Evolutionary conservation across 1,140 invertebrate genomes (phyloP), one percentile per base, ranked within the genome.

Genomic region (Acromyrmex heyeri): DNA sequence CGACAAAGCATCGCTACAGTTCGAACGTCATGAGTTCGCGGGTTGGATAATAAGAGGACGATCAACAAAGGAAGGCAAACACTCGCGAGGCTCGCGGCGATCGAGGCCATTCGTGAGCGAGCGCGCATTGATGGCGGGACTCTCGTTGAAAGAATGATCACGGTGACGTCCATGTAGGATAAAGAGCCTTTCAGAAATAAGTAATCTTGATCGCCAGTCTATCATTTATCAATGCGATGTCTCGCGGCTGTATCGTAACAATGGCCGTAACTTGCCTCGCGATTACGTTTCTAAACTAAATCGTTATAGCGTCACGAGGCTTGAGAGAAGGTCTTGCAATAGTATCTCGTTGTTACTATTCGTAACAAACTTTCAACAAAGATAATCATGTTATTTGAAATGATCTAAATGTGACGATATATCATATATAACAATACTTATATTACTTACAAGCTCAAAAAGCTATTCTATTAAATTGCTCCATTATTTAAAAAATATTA

Each of bases 181-280:
- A 81, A 86, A 86, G 77, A 81, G 77, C 77, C 85, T 70, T 70
- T 82, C 78, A 70, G 85, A 53, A 86, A 79, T 70, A 82, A 86
- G 48, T 82, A 81, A 86, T 86, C 85, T 86, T 82, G 85, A 82
- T 82, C 85, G 78, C 24, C 77, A 82, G 78, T 82, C 85, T 50
- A 61, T 82, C 76, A 86, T 86, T 86, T 86, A 86, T 82, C 67
- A 86, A 72, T 70, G 85, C 85, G 53, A 70, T 69, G 79, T 83
- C 79, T 61, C 79, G 61, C 73, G 24, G 55, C 53, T 59, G 65
- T 59, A 57, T 48, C 34, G 79, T 55, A 83, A 83, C 79, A 83
- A 83, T 75, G 38, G 57, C 69, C 21, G 27, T 48, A 73, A 75
- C 69, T 75, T 75, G 69, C 38, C 69, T 75, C 30, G 79, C 55